These are phyloP conservation scores for Botia kubotai DNA, from an alignment of 2,797 vertebrate genomes.

Conservation along the genomic window DNA sequence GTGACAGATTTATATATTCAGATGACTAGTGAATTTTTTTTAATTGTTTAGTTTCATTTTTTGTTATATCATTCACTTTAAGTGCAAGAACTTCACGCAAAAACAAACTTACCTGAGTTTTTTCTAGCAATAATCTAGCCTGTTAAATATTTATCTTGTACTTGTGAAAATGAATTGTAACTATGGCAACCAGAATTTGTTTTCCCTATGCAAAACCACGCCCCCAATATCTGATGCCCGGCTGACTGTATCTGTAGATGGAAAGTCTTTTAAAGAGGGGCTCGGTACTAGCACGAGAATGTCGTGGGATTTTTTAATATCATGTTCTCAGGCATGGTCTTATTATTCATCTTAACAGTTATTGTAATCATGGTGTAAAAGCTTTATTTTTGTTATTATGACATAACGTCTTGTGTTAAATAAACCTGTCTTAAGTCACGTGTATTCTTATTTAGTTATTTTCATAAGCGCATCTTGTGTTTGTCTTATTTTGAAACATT, in stretches of 20 bases:
- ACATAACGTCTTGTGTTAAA: slow-evolving; percentile 22
- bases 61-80: too few species aligned
- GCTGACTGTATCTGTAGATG: slow-evolving; percentile 8
- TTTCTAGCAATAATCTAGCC: too few species aligned
- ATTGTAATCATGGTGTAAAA: slow-evolving; percentile 23
- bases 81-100: too few species aligned
- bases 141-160: too few species aligned
- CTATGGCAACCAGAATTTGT: background rate
- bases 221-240: background rate
- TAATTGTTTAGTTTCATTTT: too few species aligned
- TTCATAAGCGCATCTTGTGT: slow-evolving; percentile 15
- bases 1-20: too few species aligned
- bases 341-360: slow-evolving; percentile 17
- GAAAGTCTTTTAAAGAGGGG: background rate
- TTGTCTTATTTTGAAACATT: slow-evolving; percentile 15
- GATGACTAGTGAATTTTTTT: too few species aligned
- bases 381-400: slow-evolving; percentile 6
- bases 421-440: background rate
- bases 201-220: background rate
- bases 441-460: slow-evolving; percentile 17
- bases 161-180: background rate
- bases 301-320: slow-evolving; percentile 12
- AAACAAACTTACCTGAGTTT: too few species aligned
- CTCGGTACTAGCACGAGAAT: background rate
- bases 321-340: slow-evolving; percentile 38